phyloP scores from a whole-genome alignment of 2,888 invertebrate species.

The Aradus depressus region DNA sequence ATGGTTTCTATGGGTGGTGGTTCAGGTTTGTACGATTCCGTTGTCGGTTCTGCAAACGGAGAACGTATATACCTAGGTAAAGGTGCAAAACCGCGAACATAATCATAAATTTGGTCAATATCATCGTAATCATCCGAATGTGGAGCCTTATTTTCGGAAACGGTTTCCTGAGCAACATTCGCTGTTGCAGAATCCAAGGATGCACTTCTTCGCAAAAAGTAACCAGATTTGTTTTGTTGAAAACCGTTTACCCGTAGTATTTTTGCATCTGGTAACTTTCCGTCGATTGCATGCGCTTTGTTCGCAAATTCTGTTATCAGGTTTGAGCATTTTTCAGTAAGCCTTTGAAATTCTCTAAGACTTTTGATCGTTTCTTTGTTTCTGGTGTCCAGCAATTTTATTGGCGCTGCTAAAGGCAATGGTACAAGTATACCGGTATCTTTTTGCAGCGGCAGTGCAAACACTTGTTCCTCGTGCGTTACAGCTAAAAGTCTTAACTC shows the following conservation, averaged over 20 bases:
- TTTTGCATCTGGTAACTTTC: conserved; percentile 56
- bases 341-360: conserved; percentile 55
- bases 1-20: conserved; percentile 88
- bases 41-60: conserved; percentile 47
- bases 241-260: conserved; percentile 21
- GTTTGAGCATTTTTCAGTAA: conserved; percentile 65
- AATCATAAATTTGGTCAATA: conserved; percentile 93
- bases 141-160: conserved; percentile 48
- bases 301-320: conserved; percentile 65
- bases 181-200: conserved; percentile 58
- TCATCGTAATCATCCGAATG: conserved; percentile 77
- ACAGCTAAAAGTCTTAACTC: conserved; percentile 72
- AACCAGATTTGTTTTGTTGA: conserved; percentile 21
- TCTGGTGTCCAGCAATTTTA: conserved; percentile 70
- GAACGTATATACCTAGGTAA: conserved; percentile 68
- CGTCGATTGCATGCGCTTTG: conserved; percentile 68
- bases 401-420: conserved; percentile 71
- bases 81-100: conserved; percentile 85
- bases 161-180: conserved; percentile 33
- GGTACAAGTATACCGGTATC: conserved; percentile 66
- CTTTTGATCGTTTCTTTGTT: conserved; percentile 69
- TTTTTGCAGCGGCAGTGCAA: conserved; percentile 71
- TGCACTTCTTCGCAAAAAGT: conserved; percentile 59
- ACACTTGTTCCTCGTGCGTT: conserved; percentile 70
- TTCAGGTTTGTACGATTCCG: conserved; percentile 59